A percentile compares a stretch with the other conserved stretches of the same genome.
Conservation (phyloP, 30 jellyfish, hydroid and myxozoan genomes). For the Haliclystus octoradiatus region DNA sequence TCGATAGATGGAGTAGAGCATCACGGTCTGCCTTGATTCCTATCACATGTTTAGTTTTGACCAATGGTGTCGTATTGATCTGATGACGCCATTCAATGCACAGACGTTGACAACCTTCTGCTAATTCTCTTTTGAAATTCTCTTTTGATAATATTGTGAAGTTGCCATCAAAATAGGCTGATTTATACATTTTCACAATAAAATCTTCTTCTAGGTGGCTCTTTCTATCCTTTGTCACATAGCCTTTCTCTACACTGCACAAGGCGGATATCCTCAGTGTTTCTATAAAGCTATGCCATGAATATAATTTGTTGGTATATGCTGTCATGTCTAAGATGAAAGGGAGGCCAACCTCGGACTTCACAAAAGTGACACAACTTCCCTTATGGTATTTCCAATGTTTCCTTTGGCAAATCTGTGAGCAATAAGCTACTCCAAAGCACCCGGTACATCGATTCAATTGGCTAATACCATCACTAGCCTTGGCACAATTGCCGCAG, state of each 20-base stretch:
- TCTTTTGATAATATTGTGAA: not conserved
- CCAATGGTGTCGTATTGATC: not conserved
- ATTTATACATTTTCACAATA: not conserved
- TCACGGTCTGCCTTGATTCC: not conserved
- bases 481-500: constrained; percentile 30
- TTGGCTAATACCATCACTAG: constrained; percentile 18
- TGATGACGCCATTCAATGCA: not conserved
- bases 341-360: constrained; percentile 64
- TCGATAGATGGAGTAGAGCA: constrained; percentile 13
- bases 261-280: not conserved
- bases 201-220: not conserved
- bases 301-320: not conserved
- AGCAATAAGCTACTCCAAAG: constrained; percentile 66
- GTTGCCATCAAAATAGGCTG: not conserved
- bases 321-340: constrained; percentile 28
- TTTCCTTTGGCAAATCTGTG: constrained; percentile 69
- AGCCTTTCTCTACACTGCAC: not conserved
- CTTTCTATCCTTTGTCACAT: not conserved
- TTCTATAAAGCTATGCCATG: not conserved
- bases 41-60: too few relatives aligned
- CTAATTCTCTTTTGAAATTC: too few relatives aligned
- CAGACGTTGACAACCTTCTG: not conserved
- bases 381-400: constrained; percentile 69
- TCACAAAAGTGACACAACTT: constrained; percentile 55
- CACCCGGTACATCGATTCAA: constrained; percentile 91